Conservation (phyloP, 2,113 vertebrate species). For the Zingel zingel region DNA sequence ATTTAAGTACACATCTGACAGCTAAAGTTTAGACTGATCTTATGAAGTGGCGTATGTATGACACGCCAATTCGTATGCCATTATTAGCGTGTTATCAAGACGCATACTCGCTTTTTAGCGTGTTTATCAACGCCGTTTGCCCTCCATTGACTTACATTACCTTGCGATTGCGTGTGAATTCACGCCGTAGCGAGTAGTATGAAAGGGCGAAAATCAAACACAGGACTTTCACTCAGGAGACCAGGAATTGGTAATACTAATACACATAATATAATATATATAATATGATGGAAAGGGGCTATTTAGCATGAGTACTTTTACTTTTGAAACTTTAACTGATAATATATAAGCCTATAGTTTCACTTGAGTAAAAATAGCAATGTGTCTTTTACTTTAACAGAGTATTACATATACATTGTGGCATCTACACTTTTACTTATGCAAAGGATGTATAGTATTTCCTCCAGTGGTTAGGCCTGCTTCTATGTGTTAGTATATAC, state of each 20-base stretch:
- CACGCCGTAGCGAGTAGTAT: too few species aligned
- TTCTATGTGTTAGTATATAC: neutral
- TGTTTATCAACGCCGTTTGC: too few species aligned
- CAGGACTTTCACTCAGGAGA: too few species aligned
- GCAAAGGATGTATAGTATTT: neutral
- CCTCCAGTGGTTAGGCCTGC: neutral
- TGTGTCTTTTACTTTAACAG: neutral
- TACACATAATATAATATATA: too few species aligned
- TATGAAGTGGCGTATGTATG: too few species aligned
- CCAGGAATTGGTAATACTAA: neutral
- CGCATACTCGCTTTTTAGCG: too few species aligned
- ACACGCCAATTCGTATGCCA: too few species aligned
- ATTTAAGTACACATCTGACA: neutral
- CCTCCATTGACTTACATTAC: too few species aligned
- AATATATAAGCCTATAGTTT: neutral
- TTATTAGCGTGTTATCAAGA: too few species aligned
- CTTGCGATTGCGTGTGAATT: too few species aligned
- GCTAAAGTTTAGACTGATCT: neutral
- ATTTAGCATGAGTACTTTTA: neutral
- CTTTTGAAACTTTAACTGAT: neutral
- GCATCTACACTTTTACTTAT: neutral
- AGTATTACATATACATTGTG: neutral
- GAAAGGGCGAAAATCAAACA: too few species aligned
- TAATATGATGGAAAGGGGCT: neutral
- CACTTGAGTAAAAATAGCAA: neutral